Evolutionary conservation across 2,888 invertebrate species (phyloP).

Genomic region (Ctenicera cuprea): DNA sequence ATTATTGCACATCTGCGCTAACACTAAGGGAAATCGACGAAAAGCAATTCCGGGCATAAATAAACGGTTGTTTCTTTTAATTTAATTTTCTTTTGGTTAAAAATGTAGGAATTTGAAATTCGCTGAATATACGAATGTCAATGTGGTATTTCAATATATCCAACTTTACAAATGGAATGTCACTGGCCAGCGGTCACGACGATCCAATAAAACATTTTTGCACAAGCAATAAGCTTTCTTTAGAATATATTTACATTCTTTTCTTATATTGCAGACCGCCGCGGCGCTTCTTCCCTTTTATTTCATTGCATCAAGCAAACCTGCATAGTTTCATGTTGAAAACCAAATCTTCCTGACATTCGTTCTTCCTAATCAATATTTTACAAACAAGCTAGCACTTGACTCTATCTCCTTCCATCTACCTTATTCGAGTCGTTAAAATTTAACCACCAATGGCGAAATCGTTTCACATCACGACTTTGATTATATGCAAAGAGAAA

Average conservation of each 20-base stretch:
- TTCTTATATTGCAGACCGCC: slow-evolving; percentile 45
- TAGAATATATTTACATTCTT: slow-evolving; percentile 56
- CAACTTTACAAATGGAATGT: slow-evolving; percentile 65
- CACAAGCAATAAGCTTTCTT: slow-evolving; percentile 57
- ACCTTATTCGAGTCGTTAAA: slow-evolving; percentile 51
- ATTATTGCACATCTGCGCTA: background rate
- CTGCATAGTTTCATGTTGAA: slow-evolving; percentile 19
- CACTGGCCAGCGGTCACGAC: slow-evolving; percentile 57
- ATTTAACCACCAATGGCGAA: slow-evolving; percentile 53
- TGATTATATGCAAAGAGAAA: slow-evolving; percentile 56
- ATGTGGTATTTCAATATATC: slow-evolving; percentile 70
- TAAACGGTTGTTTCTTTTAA: background rate
- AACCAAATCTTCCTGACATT: slow-evolving; percentile 24
- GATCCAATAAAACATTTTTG: slow-evolving; percentile 62
- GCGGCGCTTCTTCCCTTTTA: slow-evolving; percentile 31
- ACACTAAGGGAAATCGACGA: background rate
- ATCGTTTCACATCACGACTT: slow-evolving; percentile 54
- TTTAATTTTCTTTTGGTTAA: slow-evolving; percentile 7
- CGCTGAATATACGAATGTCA: slow-evolving; percentile 61
- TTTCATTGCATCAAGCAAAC: slow-evolving; percentile 35
- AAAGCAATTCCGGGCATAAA: background rate
- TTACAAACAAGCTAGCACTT: slow-evolving; percentile 43
- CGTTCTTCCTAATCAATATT: slow-evolving; percentile 43
- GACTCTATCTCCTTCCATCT: slow-evolving; percentile 32
- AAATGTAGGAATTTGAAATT: slow-evolving; percentile 31